phyloP scores from a whole-genome alignment of 2,888 invertebrate species.

The Operophtera brumata region DNA sequence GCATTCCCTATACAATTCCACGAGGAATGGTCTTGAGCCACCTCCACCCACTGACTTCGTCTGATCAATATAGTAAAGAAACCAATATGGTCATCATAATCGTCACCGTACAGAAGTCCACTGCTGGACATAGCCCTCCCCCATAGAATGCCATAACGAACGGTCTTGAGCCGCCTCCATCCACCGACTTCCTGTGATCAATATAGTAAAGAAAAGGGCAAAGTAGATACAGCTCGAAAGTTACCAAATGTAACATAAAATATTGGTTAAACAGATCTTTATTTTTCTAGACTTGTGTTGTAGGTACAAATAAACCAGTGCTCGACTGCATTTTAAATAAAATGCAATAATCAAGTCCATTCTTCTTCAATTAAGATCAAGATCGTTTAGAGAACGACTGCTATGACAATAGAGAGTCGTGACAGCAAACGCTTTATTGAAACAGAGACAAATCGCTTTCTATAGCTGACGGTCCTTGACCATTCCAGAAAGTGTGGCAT shows the following conservation, averaged over 20 bases:
- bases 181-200: too few relatives aligned
- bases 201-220: not conserved
- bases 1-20: too few relatives aligned
- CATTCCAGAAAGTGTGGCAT: conserved; percentile 59
- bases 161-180: too few relatives aligned
- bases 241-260: too few relatives aligned
- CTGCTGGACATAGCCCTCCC: too few relatives aligned
- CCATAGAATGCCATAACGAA: too few relatives aligned
- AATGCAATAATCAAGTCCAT: conserved; percentile 29
- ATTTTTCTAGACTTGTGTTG: not conserved
- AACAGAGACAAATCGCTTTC: conserved; percentile 61
- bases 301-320: not conserved
- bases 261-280: not conserved
- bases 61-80: too few relatives aligned
- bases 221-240: not conserved
- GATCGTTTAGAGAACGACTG: conserved; percentile 54
- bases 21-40: too few relatives aligned
- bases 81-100: too few relatives aligned
- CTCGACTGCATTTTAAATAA: not conserved
- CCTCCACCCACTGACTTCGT: too few relatives aligned
- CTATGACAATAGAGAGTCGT: conserved; percentile 61
- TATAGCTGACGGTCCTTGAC: conserved; percentile 65
- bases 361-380: conserved; percentile 61
- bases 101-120: too few relatives aligned
- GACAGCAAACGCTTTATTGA: conserved; percentile 63